These are phyloP conservation scores for Kryptolebias ocellatus DNA, from an alignment of 2,797 vertebrate species.

Conservation along the genomic window DNA sequence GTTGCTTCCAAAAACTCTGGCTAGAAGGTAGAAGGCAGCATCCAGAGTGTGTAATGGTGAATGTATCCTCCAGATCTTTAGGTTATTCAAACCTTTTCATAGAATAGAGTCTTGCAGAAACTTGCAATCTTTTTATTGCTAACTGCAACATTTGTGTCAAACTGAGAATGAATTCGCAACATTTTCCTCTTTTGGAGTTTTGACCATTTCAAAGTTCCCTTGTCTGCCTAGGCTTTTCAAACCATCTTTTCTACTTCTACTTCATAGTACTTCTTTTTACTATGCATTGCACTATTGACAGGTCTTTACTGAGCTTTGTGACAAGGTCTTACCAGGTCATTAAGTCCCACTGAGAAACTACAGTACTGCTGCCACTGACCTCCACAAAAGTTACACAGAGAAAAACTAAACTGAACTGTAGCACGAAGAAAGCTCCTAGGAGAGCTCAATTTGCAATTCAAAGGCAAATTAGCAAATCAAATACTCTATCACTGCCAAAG, in stretches of 20 bases:
- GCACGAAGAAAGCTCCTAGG: slow-evolving; percentile 53
- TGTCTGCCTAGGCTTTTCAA: slow-evolving; percentile 55
- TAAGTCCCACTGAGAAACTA: slow-evolving; percentile 53
- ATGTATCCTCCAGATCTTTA: too few species aligned
- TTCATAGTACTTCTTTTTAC: slow-evolving; percentile 33
- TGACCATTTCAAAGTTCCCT: slow-evolving; percentile 41
- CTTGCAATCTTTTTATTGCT: slow-evolving; percentile 25
- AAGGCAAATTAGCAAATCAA: slow-evolving; percentile 74
- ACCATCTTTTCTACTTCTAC: slow-evolving; percentile 16
- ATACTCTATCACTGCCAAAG: slow-evolving; percentile 65
- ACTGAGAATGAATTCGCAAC: slow-evolving; percentile 11
- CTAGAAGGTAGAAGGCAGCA: too few species aligned
- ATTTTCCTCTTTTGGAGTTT: slow-evolving; percentile 55
- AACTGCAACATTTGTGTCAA: neutral
- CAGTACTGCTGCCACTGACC: slow-evolving; percentile 65
- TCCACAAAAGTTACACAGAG: slow-evolving; percentile 67
- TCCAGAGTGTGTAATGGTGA: too few species aligned
- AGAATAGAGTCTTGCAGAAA: too few species aligned
- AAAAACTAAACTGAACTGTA: slow-evolving; percentile 59
- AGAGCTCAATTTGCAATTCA: slow-evolving; percentile 67
- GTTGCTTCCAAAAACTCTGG: too few species aligned
- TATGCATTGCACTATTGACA: slow-evolving; percentile 47
- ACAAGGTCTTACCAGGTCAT: slow-evolving; percentile 56
- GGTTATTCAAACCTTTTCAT: neutral
- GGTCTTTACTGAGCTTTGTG: slow-evolving; percentile 52